Conservation (phyloP, 2,888 invertebrate genomes). For the Nebria brevicollis region DNA sequence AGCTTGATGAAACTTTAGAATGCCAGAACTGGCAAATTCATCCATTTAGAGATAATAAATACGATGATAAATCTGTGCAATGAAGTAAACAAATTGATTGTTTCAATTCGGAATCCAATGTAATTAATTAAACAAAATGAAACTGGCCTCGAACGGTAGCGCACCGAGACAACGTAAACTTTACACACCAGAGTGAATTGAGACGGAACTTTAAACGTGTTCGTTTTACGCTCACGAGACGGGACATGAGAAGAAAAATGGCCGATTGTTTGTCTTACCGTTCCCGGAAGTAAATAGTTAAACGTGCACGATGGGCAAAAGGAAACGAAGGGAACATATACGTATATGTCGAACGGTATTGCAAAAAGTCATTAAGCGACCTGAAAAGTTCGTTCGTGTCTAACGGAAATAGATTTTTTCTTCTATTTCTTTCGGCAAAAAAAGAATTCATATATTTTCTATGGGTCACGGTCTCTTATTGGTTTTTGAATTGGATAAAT, state of each 20-base stretch:
- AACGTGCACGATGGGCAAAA: slow-evolving; percentile 10
- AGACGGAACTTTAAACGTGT: slow-evolving; percentile 29
- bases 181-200: slow-evolving; percentile 29
- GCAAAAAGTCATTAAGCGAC: slow-evolving; percentile 41
- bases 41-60: background rate
- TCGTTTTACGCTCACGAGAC: background rate
- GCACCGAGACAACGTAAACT: background rate
- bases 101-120: slow-evolving; percentile 37
- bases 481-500: background rate
- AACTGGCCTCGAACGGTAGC: slow-evolving; percentile 10
- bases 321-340: slow-evolving; percentile 17
- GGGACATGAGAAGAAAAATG: slow-evolving; percentile 36
- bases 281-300: slow-evolving; percentile 44
- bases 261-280: slow-evolving; percentile 43
- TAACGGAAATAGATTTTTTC: background rate
- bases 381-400: slow-evolving; percentile 2
- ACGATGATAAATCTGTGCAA: background rate
- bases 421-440: background rate
- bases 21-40: no score
- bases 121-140: slow-evolving; percentile 41
- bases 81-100: slow-evolving; percentile 36
- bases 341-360: slow-evolving; percentile 5
- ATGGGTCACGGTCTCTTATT: background rate
- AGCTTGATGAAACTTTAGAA: no score
- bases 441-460: background rate